phyloP scores from a whole-genome alignment of 1,140 invertebrate species.

The Portunus trituberculatus region DNA sequence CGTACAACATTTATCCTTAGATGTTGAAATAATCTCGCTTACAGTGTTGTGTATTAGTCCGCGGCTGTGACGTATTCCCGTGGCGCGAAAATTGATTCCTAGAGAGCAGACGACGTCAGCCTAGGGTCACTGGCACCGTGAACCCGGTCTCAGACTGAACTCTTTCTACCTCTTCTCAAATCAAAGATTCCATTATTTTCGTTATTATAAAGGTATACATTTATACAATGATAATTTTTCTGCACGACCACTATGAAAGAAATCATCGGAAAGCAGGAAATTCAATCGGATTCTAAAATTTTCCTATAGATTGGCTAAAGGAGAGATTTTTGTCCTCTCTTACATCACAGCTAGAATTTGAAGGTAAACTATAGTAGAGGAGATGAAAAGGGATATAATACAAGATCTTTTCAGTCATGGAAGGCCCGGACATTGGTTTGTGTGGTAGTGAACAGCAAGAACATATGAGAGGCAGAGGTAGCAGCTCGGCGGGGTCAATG shows the following conservation, averaged over 20 bases:
- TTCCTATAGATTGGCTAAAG: neutral
- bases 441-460: conserved; percentile 54
- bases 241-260: neutral
- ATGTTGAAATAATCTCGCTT: neutral
- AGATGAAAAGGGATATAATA: neutral
- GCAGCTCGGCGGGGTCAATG: conserved; percentile 44
- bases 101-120: conserved; percentile 68
- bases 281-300: conserved; percentile 25
- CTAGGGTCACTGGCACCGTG: conserved; percentile 66
- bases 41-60: conserved; percentile 52
- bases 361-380: neutral
- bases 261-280: conserved; percentile 31
- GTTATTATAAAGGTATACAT: neutral
- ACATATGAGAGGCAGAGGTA: conserved; percentile 26
- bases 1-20: neutral
- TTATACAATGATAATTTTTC: neutral
- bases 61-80: conserved; percentile 63
- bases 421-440: neutral
- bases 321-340: conserved; percentile 33
- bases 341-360: neutral
- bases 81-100: conserved; percentile 73
- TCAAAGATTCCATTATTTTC: neutral
- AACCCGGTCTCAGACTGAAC: conserved; percentile 37
- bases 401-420: conserved; percentile 71
- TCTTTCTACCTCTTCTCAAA: neutral